Evolutionary conservation across 2,113 vertebrate genomes (phyloP), one percentile per base, ranked within the genome.

Genomic region (Chelonoidis abingdonii): DNA sequence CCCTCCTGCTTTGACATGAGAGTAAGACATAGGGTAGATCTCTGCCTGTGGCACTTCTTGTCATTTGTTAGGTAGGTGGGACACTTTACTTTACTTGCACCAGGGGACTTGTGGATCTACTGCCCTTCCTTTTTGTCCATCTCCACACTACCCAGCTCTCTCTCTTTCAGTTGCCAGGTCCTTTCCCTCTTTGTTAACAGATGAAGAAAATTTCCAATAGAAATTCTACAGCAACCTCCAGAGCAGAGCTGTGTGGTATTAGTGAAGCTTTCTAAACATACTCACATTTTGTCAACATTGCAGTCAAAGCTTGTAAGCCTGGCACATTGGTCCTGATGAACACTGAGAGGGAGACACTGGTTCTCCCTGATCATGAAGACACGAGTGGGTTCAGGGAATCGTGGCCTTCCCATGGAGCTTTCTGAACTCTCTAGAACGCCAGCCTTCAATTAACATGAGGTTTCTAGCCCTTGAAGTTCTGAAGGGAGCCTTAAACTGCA

Each of bases 121-220:
- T 38, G 21, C 14, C 12, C 22, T 57, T 31, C 57, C 22, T 29
- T 87, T 84, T 27, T 35, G 89, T 83, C 72, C 88, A 86, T 54
- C 53, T 54, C n/a, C 57, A 31, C 38, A 47, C 83, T 93, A 89
- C 87, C 94, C 93, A 65, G 87, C 75, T 2, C 2, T 81, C 57
- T 87, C 54, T n/a, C 80, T 81, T 93, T 86, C 35, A 50, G 76
- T 78, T 91, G 59, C 56, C 44, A 76, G 91, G 81, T 82, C 81
- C 54, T 53, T 82, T 38, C 69, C 54, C 52, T 94, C 91, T 93
- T 90, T 96, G 78, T 93, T 80, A 83, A 54, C 53, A n/a, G 16
- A 35, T 81, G 84, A 88, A 87, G 93, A 94, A 90, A n/a, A 50
- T 87, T 94, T 93, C 89, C 84, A 75, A 78, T 54, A 85, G 92